Conservation (phyloP, 2,797 vertebrate genomes). For the Chaetophractus vellerosus region DNA sequence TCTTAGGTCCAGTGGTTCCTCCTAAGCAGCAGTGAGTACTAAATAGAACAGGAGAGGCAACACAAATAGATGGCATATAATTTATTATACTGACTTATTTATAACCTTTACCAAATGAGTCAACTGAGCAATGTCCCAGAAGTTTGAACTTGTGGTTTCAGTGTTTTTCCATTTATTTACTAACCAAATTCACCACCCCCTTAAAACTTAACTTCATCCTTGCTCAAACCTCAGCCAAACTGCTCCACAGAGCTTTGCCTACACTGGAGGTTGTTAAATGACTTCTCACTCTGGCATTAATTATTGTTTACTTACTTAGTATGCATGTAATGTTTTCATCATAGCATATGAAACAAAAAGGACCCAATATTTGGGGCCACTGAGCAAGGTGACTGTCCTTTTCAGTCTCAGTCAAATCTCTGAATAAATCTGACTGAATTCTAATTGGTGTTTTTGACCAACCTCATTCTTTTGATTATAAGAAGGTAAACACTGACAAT, state of each 20-base stretch:
- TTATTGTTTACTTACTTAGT: not conserved
- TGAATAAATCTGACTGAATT: not conserved
- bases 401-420: not conserved
- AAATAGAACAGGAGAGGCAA: not conserved
- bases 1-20: not conserved
- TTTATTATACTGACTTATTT: not conserved
- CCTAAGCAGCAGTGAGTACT: not conserved
- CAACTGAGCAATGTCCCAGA: not conserved
- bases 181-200: not conserved
- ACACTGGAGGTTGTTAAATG: not conserved
- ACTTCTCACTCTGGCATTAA: not conserved
- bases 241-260: not conserved
- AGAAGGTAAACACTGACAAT: not conserved
- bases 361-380: not conserved
- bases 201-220: not conserved
- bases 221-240: not conserved
- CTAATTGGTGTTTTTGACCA: not conserved
- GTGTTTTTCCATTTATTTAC: constrained; percentile 25
- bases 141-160: not conserved
- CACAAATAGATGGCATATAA: not conserved
- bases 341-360: not conserved
- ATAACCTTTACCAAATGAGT: not conserved
- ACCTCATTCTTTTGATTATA: not conserved
- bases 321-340: not conserved
- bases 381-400: not conserved